These are phyloP conservation scores for Formica aserva DNA, from an alignment of 2,888 invertebrate genomes.

Conservation along the genomic window DNA sequence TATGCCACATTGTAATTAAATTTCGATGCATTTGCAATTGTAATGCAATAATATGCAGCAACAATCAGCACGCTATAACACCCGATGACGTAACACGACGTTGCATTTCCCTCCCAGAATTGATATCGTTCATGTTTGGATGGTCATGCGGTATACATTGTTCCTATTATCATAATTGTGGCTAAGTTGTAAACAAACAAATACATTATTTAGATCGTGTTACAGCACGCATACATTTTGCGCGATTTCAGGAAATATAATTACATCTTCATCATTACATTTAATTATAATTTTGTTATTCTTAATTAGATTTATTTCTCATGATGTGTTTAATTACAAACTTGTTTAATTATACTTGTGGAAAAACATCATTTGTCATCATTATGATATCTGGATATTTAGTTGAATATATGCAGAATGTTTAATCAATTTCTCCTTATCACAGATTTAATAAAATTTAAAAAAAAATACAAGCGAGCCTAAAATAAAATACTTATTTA, in stretches of 20 bases:
- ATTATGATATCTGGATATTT: slow-evolving; percentile 24
- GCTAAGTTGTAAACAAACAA: slow-evolving; percentile 53
- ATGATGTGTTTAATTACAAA: slow-evolving; percentile 43
- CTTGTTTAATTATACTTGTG: slow-evolving; percentile 38
- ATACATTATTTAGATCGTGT: slow-evolving; percentile 47
- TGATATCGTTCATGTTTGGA: slow-evolving; percentile 44
- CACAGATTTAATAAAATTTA: neutral
- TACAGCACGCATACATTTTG: slow-evolving; percentile 20
- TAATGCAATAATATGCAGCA: slow-evolving; percentile 52
- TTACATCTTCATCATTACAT: slow-evolving; percentile 47
- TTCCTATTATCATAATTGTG: slow-evolving; percentile 50
- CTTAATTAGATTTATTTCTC: slow-evolving; percentile 50
- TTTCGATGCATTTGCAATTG: slow-evolving; percentile 54
- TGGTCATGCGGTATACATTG: slow-evolving; percentile 12
- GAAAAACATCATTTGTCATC: slow-evolving; percentile 40
- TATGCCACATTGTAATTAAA: slow-evolving; percentile 45
- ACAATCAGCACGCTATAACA: slow-evolving; percentile 51
- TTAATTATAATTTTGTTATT: slow-evolving; percentile 42
- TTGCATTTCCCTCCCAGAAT: slow-evolving; percentile 51
- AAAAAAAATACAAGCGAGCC: neutral
- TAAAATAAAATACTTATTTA: neutral
- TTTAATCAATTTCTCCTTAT: neutral
- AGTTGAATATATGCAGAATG: neutral
- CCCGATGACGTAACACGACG: slow-evolving; percentile 46
- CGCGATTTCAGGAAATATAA: slow-evolving; percentile 43